phyloP scores from a whole-genome alignment of 2,888 invertebrate genomes.

The Euphydryas editha region DNA sequence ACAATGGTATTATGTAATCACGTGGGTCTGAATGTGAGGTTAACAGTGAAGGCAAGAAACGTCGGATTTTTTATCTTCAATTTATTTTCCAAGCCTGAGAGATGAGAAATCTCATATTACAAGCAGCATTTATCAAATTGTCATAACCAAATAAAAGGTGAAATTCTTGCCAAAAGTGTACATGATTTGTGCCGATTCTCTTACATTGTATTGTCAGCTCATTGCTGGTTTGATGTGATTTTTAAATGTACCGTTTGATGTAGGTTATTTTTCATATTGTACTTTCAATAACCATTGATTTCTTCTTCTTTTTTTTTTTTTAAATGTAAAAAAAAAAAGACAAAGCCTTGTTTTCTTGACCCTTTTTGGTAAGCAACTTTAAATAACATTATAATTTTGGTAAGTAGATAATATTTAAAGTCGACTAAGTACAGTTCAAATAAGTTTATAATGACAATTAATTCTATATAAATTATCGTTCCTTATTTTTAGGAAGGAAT shows the following conservation, averaged over 20 bases:
- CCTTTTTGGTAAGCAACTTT: too few relatives aligned
- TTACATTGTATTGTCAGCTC: conserved; percentile 14
- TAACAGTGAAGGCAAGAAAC: neutral
- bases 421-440: too few relatives aligned
- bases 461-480: too few relatives aligned
- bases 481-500: too few relatives aligned
- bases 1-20: too few relatives aligned
- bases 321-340: too few relatives aligned
- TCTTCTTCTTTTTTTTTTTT: too few relatives aligned
- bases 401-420: too few relatives aligned
- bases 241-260: neutral
- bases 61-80: neutral
- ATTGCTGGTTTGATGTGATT: neutral
- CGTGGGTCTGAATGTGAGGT: neutral
- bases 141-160: conserved; percentile 4
- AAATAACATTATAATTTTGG: too few relatives aligned
- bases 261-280: neutral
- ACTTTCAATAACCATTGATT: too few relatives aligned
- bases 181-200: conserved; percentile 12
- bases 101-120: conserved; percentile 1
- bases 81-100: neutral
- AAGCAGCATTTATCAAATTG: conserved; percentile 10
- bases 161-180: conserved; percentile 12
- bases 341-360: too few relatives aligned
- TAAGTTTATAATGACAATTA: too few relatives aligned